A percentile compares a stretch with the other conserved stretches of the same genome.
Evolutionary conservation across 2,113 vertebrate genomes (phyloP).

Genomic region (Willisornis vidua): DNA sequence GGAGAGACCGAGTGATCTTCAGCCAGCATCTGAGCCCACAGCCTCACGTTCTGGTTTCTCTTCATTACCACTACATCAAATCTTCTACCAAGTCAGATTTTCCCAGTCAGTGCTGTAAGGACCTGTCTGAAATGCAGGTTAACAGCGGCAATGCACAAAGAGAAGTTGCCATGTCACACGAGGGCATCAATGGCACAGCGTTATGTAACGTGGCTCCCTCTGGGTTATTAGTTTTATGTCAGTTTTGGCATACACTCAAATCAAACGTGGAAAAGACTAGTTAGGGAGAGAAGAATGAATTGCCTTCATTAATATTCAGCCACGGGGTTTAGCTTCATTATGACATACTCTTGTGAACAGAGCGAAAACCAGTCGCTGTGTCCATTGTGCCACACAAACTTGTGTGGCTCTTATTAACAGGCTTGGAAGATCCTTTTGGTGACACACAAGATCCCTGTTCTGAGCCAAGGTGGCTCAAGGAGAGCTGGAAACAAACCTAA

Average conservation of each 20-base stretch:
- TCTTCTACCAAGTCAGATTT: conserved; percentile 34
- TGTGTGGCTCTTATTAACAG: background rate
- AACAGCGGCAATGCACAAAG: conserved; percentile 28
- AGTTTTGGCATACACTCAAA: background rate
- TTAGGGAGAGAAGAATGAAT: background rate
- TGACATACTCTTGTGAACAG: background rate
- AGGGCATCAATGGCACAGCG: background rate
- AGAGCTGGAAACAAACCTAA: background rate
- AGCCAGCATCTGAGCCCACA: conserved; percentile 53
- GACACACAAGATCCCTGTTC: background rate
- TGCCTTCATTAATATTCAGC: background rate
- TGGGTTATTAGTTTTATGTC: background rate
- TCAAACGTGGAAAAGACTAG: background rate
- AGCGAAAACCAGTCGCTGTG: background rate
- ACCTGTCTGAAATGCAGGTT: conserved; percentile 51
- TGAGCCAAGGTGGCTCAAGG: background rate
- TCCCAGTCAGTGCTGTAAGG: conserved; percentile 10
- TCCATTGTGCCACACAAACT: background rate
- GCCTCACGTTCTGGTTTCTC: conserved; percentile 27
- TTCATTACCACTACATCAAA: conserved; percentile 12
- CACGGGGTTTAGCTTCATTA: background rate
- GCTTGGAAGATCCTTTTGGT: background rate
- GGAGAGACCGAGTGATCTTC: conserved; percentile 66
- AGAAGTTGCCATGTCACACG: background rate
- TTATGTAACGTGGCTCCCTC: background rate